These are phyloP conservation scores for Thalassophryne amazonica DNA, from an alignment of 2,797 vertebrate genomes.

Conservation along the genomic window DNA sequence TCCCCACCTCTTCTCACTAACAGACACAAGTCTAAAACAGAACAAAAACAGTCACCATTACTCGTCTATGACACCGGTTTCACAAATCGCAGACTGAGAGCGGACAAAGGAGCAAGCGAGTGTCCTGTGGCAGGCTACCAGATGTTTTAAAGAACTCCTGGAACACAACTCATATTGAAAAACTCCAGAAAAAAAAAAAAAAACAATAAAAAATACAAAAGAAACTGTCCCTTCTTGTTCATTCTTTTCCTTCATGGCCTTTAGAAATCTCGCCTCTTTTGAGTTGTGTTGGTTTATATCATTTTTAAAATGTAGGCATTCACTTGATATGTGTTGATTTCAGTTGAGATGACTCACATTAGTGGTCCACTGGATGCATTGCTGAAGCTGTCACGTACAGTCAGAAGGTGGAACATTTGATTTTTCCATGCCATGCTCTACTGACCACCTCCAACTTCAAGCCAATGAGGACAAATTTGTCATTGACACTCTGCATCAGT, in stretches of 20 bases:
- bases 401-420: slow-evolving; percentile 12
- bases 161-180: slow-evolving; percentile 68
- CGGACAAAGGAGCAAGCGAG: slow-evolving; percentile 59
- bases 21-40: slow-evolving; percentile 75
- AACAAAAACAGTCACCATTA: slow-evolving; percentile 76
- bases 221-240: slow-evolving; percentile 59
- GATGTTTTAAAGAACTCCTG: slow-evolving; percentile 50
- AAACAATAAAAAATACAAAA: too few species aligned
- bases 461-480: slow-evolving; percentile 10
- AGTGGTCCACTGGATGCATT: slow-evolving; percentile 35
- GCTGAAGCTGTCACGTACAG: slow-evolving; percentile 20
- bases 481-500: slow-evolving; percentile 6
- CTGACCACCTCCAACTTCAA: slow-evolving; percentile 34
- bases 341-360: slow-evolving; percentile 51
- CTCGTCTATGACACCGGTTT: slow-evolving; percentile 79
- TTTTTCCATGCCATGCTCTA: slow-evolving; percentile 23
- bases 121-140: slow-evolving; percentile 39
- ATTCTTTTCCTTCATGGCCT: slow-evolving; percentile 31
- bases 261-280: slow-evolving; percentile 73
- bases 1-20: slow-evolving; percentile 40
- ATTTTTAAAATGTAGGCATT: slow-evolving; percentile 65
- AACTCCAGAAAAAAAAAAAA: slow-evolving; percentile 48
- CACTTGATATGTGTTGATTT: slow-evolving; percentile 81
- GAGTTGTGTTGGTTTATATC: slow-evolving; percentile 45
- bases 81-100: slow-evolving; percentile 70